phyloP scores from a whole-genome alignment of 2,888 invertebrate species.

The Uloborus plumipes region DNA sequence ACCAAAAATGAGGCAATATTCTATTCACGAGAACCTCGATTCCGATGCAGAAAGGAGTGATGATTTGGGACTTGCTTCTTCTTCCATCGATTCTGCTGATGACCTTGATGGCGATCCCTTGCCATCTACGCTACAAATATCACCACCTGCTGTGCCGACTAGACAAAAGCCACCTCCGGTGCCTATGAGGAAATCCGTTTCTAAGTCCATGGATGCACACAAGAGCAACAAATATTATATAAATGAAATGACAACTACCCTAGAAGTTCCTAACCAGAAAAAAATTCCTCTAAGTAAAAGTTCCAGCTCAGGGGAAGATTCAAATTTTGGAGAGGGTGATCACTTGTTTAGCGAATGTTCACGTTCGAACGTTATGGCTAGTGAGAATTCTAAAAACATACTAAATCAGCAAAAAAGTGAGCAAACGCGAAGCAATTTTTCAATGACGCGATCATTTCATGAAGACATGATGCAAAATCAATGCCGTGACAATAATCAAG shows the following conservation, averaged over 20 bases:
- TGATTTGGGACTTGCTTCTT: constrained; percentile 54
- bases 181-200: constrained; percentile 41
- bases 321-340: constrained; percentile 48
- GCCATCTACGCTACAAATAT: constrained; percentile 37
- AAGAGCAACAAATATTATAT: constrained; percentile 19
- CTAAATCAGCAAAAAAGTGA: constrained; percentile 44
- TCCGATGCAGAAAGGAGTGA: constrained; percentile 49
- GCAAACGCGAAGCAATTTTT: constrained; percentile 26
- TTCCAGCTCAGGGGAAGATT: constrained; percentile 46
- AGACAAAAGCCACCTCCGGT: constrained; percentile 52
- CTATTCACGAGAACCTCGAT: constrained; percentile 40
- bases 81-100: constrained; percentile 59
- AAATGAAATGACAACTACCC: constrained; percentile 7
- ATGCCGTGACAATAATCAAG: constrained; percentile 34
- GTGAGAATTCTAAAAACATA: constrained; percentile 36
- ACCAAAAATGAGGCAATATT: constrained; percentile 44
- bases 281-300: constrained; percentile 44
- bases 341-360: constrained; percentile 17
- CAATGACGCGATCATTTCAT: constrained; percentile 35
- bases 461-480: constrained; percentile 30
- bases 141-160: constrained; percentile 28
- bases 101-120: constrained; percentile 53
- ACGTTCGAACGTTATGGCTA: neutral
- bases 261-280: constrained; percentile 25
- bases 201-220: constrained; percentile 21